Conservation (phyloP, 2,113 vertebrate species). For the Tenebrosternarchus preto region DNA sequence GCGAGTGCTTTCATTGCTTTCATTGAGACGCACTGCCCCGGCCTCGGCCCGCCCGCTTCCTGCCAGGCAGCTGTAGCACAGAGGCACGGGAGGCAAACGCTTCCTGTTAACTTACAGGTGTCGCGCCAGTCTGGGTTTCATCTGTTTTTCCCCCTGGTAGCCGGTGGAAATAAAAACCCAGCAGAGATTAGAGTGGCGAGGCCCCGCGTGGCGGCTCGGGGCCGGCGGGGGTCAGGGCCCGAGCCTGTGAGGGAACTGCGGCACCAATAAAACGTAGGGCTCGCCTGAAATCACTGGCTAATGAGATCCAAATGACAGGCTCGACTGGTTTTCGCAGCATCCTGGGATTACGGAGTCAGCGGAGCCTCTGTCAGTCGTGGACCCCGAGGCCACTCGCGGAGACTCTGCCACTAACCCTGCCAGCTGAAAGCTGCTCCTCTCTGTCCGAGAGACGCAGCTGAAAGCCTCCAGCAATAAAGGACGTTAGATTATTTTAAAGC, state of each 20-base stretch:
- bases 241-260: conserved; percentile 51
- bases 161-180: conserved; percentile 61
- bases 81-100: conserved; percentile 54
- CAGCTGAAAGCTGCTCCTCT: background rate
- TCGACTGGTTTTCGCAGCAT: conserved; percentile 45
- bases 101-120: conserved; percentile 66
- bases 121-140: conserved; percentile 61
- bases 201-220: conserved; percentile 54
- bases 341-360: conserved; percentile 36
- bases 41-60: conserved; percentile 47
- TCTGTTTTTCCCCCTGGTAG: conserved; percentile 51
- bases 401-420: conserved; percentile 23
- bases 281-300: conserved; percentile 51
- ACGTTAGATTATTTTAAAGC: background rate
- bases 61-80: conserved; percentile 27
- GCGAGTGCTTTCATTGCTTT: conserved; percentile 58
- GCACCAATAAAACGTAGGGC: conserved; percentile 60
- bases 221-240: conserved; percentile 52
- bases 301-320: conserved; percentile 55
- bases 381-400: conserved; percentile 23
- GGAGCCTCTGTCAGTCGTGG: conserved; percentile 3
- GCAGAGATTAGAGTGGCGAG: conserved; percentile 57
- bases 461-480: background rate
- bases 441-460: background rate
- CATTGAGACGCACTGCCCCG: conserved; percentile 62